Percentiles rank a stretch among this genome's conserved stretches.
Conservation (phyloP, 2,797 vertebrate species). For the Glossophaga mutica region DNA sequence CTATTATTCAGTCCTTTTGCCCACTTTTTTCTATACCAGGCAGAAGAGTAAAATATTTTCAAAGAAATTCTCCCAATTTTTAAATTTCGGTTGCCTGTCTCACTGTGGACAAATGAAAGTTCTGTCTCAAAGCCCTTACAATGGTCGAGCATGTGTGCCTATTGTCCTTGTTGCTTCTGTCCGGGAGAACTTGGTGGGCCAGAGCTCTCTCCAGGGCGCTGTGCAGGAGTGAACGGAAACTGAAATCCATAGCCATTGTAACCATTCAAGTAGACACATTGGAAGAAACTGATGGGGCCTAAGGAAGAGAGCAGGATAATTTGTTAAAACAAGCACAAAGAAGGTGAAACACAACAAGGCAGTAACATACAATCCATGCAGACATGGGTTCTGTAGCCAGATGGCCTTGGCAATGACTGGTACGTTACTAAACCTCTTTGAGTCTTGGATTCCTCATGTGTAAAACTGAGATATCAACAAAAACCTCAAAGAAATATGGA, state of each 20-base stretch:
- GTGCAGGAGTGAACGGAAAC: conserved; percentile 83
- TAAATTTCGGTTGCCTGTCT: conserved; percentile 25
- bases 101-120: conserved; percentile 68
- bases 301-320: conserved; percentile 42
- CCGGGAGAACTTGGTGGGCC: conserved; percentile 79
- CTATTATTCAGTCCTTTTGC: conserved; percentile 40
- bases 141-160: conserved; percentile 64
- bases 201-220: conserved; percentile 79
- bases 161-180: conserved; percentile 86
- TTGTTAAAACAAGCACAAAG: not conserved
- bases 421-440: not conserved
- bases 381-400: not conserved
- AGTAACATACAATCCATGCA: accelerated
- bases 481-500: not conserved
- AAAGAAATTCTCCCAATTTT: conserved; percentile 50
- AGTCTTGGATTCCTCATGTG: not conserved
- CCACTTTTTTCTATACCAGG: conserved; percentile 35
- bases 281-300: conserved; percentile 95
- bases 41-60: conserved; percentile 55
- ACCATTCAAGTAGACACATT: conserved; percentile 92
- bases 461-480: not conserved
- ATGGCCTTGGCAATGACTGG: not conserved
- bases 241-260: conserved; percentile 88
- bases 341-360: not conserved
- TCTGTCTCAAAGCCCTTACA: conserved; percentile 58